A percentile compares a stretch with the other conserved stretches of the same genome.
These are phyloP conservation scores for Apostichopus japonicus DNA, from an alignment of 35 echinoderm and acorn worm genomes.

Conservation along the genomic window DNA sequence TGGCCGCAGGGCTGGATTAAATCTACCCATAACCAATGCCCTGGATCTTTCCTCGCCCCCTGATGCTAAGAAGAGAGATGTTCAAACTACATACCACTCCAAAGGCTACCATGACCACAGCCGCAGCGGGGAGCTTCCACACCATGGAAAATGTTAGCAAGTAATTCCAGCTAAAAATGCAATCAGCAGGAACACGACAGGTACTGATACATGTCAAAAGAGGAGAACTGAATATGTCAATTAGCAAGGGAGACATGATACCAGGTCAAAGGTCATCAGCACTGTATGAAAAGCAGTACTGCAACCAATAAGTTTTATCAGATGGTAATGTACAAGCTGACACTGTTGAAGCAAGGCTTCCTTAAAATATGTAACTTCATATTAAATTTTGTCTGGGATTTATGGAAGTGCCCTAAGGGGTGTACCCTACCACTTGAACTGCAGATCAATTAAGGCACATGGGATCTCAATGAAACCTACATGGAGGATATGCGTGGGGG, in stretches of 20 bases:
- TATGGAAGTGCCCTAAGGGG: no score
- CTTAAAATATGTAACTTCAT: no score
- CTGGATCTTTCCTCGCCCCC: background rate
- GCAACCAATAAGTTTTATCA: no score
- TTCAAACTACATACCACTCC: background rate
- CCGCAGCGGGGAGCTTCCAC: background rate
- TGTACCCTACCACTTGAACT: no score
- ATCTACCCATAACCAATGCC: background rate
- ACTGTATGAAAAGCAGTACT: no score
- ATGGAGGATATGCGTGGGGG: no score
- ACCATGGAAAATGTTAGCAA: background rate
- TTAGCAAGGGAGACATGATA: conserved; percentile 2
- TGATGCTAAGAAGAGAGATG: background rate
- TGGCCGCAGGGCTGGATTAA: conserved; percentile 42
- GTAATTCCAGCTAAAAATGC: conserved; percentile 2
- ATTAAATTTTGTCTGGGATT: no score
- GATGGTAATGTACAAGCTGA: background rate
- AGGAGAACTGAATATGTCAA: conserved; percentile 7
- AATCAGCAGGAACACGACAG: conserved; percentile 13
- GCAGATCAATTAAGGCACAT: no score
- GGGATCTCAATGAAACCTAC: no score
- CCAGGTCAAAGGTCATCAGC: conserved; percentile 9
- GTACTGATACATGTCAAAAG: conserved; percentile 15
- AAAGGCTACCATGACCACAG: conserved; percentile 9
- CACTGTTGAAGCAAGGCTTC: background rate